Evolutionary conservation across 2,797 vertebrate species (phyloP), one percentile per base, ranked within the genome.

Genomic region (Scarus forsteni): DNA sequence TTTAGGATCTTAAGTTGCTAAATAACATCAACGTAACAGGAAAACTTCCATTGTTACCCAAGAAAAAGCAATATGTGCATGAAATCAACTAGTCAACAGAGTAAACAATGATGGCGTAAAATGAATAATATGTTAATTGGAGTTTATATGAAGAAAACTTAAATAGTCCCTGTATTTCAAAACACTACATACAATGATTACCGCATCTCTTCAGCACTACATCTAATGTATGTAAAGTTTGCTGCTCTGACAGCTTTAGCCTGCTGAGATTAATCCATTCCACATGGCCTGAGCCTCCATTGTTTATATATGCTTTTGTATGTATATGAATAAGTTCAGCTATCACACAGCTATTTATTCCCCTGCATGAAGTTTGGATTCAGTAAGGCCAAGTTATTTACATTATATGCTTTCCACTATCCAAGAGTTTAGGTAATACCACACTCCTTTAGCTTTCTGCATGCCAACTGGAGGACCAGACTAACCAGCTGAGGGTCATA

Each of bases 401-500:
- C 27, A 27, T 27, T 27, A 54, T 16, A 13, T 48, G 34, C 69
- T 82, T 75, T 66, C 58, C 62, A 75, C 66, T 61, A 38, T 55
- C 66, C 49, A 59, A 75, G 58, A 75, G 40, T 83, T 82, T 49
- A 72, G 35, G 38, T 66, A 63, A 77, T 77, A 55, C 75, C 69
- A 11, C 35, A 50, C 38, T 58, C 61, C 19, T 42, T 78, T 75
- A 63, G 55, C 60, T 75, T 73, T 82, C 80, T 82, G 83, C 78
- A 84, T 77, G 77, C 71, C 66, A 51, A 80, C 40, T 75, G 66
- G 81, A 64, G 1, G 27, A 75, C 65, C 70, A 70, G 67, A 76
- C 70, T 70, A 49, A 72, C 60, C 65, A 77, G 80, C 70, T 73
- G 67, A 63, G 77, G 75, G 82, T 82, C 76, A 73, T 65, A 66